phyloP scores from a whole-genome alignment of 2,113 vertebrate species.

The zebrafish (Danio rerio) region DNA sequence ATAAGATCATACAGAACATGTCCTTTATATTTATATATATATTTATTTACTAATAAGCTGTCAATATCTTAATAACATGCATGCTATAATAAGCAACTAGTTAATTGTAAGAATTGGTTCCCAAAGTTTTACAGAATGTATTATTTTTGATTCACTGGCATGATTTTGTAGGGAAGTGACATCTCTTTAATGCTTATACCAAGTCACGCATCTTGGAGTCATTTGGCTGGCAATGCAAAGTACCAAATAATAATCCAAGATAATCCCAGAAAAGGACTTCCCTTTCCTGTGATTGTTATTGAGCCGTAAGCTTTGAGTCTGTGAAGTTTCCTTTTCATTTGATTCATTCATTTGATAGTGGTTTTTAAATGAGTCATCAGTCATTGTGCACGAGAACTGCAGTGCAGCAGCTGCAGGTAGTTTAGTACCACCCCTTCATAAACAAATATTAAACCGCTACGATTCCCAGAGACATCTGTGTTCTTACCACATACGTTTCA shows the following conservation, averaged over 20 bases:
- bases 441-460: constrained; percentile 32
- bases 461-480: constrained; percentile 24
- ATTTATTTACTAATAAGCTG: no score
- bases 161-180: no score
- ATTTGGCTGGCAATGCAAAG: constrained; percentile 17
- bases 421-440: constrained; percentile 27
- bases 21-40: no score
- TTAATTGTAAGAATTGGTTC: no score
- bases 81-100: background rate
- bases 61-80: no score
- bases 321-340: constrained; percentile 29
- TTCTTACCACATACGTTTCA: constrained; percentile 15
- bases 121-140: no score
- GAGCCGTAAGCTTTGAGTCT: background rate
- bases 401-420: constrained; percentile 18
- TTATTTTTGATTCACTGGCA: no score
- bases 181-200: background rate
- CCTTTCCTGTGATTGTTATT: background rate
- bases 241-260: constrained; percentile 33
- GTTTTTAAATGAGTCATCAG: constrained; percentile 24
- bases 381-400: constrained; percentile 17
- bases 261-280: constrained; percentile 20
- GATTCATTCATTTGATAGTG: constrained; percentile 28
- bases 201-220: constrained; percentile 14
- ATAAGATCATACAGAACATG: no score